Base-by-base conservation (phyloP, 2,797 vertebrate genomes). In the Lerista edwardsae region DNA sequence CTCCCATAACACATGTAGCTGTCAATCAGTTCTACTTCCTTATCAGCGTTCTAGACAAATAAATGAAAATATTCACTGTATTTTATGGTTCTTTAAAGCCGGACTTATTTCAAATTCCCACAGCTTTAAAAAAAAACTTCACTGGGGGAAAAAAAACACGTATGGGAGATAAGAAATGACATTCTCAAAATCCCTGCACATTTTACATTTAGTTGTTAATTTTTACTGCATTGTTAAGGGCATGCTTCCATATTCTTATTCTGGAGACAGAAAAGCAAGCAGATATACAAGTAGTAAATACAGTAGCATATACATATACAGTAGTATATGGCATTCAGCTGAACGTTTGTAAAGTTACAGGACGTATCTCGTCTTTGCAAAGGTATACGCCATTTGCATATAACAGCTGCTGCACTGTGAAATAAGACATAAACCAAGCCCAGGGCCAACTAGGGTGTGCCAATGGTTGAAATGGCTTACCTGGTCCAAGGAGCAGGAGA, bases 401-500 rank as follows among this genome's bases (percentile, higher is more conserved):
- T n/a, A 47, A 39, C 47, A 91, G 71, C 39, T 36, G 31, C 11
- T 12, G 15, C 75, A 64, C 77, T 39, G n/a, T 27, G 8, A 0
- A 0, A 55, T 59, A 11, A 57, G 15, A 21, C 25, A 23, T 6
- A 61, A 61, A 23, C 14, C 59, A 61, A 61, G 1, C 1, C 34
- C 19, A 0, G 1, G 15, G 51, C 51, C 51, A 55, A 3, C 14
- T 17, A 55, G 6, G 51, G 51, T 55, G 51, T 55, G 51, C 51
- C 51, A 55, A 17, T 17, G 4, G 21, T 17, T 78, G n/a, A 69
- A 79, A 85, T 78, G 1, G 31, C 84, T 94, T 94, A 96, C 96
- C 95, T 83, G 92, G 3, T 1, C 80, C 94, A 65, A 94, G 62
- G 74, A 93, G 25, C 1, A 96, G 86, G 47, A 95, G 83, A 65